Conservation (phyloP, 2,113 vertebrate species). For the Hippocampus mohnikei region DNA sequence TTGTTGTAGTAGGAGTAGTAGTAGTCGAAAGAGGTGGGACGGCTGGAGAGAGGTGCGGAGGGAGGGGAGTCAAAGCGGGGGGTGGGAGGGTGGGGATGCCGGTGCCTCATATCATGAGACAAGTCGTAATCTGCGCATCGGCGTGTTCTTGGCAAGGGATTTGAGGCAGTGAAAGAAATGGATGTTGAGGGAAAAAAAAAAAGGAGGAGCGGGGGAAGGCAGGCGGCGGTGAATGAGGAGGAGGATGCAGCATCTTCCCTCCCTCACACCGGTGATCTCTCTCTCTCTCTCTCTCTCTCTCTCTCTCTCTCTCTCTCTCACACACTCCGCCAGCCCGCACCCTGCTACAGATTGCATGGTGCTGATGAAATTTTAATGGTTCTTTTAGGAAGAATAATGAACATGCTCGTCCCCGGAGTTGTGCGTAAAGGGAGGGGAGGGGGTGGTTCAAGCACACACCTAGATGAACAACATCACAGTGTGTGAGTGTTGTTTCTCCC, state of each 20-base stretch:
- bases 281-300: conserved; percentile 20
- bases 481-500: conserved; percentile 8
- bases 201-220: conserved; percentile 44
- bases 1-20: background rate
- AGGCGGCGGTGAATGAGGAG: conserved; percentile 55
- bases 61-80: conserved; percentile 10
- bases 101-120: conserved; percentile 44
- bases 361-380: conserved; percentile 84
- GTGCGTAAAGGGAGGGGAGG: conserved; percentile 20
- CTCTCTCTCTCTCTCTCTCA: conserved; percentile 29
- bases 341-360: conserved; percentile 71
- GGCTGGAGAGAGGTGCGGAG: conserved; percentile 25
- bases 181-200: conserved; percentile 28
- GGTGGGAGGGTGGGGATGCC: conserved; percentile 19
- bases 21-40: conserved; percentile 19
- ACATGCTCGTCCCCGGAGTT: conserved; percentile 69
- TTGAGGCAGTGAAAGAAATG: conserved; percentile 32
- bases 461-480: conserved; percentile 8
- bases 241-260: conserved; percentile 52
- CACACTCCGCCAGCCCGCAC: conserved; percentile 47
- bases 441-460: conserved; percentile 37
- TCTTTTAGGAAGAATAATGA: conserved; percentile 82
- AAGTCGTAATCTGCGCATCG: conserved; percentile 39
- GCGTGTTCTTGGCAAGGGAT: conserved; percentile 37
- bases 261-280: conserved; percentile 40